Conservation (phyloP, 2,113 vertebrate species). For the Erythrolamprus reginae region DNA sequence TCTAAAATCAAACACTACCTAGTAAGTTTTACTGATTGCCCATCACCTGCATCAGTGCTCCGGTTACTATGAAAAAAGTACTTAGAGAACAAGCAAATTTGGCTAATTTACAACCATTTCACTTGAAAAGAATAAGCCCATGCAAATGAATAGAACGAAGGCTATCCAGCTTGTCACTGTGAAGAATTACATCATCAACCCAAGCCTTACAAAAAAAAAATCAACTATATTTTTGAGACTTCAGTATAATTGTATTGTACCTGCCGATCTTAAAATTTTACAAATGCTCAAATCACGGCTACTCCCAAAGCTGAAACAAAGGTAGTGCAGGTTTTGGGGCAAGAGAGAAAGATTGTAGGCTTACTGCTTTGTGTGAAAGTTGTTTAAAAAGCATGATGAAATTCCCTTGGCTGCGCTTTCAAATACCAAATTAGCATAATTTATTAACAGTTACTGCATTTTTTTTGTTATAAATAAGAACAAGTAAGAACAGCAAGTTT, state of each 20-base stretch:
- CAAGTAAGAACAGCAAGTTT: constrained; percentile 17
- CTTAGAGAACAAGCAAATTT: constrained; percentile 11
- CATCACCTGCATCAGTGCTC: constrained; percentile 20
- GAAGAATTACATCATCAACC: background rate
- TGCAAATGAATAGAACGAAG: background rate
- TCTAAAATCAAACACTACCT: background rate
- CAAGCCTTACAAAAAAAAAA: constrained; percentile 4
- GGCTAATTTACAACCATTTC: background rate
- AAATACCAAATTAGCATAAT: constrained; percentile 17
- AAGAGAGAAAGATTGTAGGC: background rate
- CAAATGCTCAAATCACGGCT: background rate
- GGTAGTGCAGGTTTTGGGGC: accelerated
- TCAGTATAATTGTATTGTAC: background rate
- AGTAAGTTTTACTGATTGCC: background rate
- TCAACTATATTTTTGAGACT: background rate
- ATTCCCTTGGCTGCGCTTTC: constrained; percentile 5
- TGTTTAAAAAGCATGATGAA: background rate
- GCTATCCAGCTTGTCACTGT: background rate
- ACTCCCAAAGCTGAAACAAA: background rate
- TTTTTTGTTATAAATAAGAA: accelerated
- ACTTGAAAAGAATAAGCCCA: background rate
- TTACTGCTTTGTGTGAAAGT: background rate
- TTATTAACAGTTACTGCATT: constrained; percentile 27
- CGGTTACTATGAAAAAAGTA: constrained; percentile 49
- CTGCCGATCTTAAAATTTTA: constrained; percentile 16